A percentile compares a stretch with the other conserved stretches of the same genome.
Conservation (phyloP, 2,113 vertebrate genomes). For the Xiphophorus maculatus region DNA sequence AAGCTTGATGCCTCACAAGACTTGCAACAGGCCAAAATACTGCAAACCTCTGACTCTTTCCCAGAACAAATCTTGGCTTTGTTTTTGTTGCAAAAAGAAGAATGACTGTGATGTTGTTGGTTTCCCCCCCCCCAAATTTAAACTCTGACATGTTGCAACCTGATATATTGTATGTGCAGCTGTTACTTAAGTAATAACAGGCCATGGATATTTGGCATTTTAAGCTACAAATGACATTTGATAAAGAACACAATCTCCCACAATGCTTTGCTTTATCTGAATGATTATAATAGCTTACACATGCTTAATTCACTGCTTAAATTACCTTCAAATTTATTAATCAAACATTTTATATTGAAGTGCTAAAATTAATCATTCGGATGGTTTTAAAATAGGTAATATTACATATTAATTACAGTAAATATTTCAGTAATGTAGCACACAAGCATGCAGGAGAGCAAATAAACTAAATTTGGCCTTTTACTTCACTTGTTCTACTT, state of each 20-base stretch:
- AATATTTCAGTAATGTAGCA: not conserved
- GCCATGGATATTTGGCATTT: slow-evolving; percentile 4
- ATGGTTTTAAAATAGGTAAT: not conserved
- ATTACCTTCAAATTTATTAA: slow-evolving; percentile 21
- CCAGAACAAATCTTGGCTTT: not conserved
- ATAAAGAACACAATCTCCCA: not conserved
- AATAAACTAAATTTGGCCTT: not conserved
- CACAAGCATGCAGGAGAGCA: not conserved
- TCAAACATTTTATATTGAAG: slow-evolving; percentile 18
- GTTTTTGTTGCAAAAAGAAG: not conserved
- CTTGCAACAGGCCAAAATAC: not conserved
- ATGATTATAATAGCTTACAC: too few species aligned
- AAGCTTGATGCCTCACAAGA: not conserved
- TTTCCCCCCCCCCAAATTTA: too few species aligned
- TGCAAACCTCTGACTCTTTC: not conserved
- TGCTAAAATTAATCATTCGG: not conserved
- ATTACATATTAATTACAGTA: not conserved
- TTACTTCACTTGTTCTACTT: not conserved
- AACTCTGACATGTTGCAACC: too few species aligned
- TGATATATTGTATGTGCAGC: not conserved
- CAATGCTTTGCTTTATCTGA: not conserved
- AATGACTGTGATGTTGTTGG: too few species aligned
- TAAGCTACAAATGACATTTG: slow-evolving; percentile 6
- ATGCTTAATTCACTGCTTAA: not conserved
- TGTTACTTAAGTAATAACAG: not conserved